These are phyloP conservation scores for Drosophila pandora DNA, from an alignment of 1,140 invertebrate genomes.

Conservation along the genomic window DNA sequence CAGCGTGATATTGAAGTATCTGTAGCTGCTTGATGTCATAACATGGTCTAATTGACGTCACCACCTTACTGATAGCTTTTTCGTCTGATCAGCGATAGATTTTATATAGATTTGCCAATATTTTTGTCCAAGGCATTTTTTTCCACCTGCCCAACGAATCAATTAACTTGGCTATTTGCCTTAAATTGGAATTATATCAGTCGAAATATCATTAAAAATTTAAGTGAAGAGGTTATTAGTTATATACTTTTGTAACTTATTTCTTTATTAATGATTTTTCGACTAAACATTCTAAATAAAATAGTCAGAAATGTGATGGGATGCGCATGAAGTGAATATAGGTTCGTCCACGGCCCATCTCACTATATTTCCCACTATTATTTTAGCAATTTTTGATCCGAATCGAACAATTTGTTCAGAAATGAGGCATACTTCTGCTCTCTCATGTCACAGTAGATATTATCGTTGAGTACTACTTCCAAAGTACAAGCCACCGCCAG, in stretches of 20 bases:
- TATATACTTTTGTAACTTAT: too few species aligned
- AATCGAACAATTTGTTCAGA: neutral
- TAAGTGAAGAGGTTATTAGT: too few species aligned
- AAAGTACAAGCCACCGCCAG: conserved; percentile 89
- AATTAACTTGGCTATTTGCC: neutral
- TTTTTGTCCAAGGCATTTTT: neutral
- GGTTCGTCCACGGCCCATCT: neutral
- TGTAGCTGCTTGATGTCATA: conserved; percentile 60
- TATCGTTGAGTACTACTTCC: conserved; percentile 89
- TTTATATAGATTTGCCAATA: conserved; percentile 18
- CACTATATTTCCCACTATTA: conserved; percentile 3
- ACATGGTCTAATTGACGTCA: conserved; percentile 64
- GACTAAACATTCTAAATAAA: neutral
- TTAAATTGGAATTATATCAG: neutral
- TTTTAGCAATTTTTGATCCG: neutral
- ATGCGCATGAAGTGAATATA: neutral
- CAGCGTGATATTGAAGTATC: conserved; percentile 46
- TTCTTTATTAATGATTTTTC: too few species aligned
- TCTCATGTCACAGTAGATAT: conserved; percentile 86
- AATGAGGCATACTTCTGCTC: neutral
- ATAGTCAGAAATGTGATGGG: conserved; percentile 4
- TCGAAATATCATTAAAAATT: too few species aligned
- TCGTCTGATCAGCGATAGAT: neutral
- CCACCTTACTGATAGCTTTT: conserved; percentile 24
- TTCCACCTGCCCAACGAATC: conserved; percentile 1